A percentile compares a stretch with the other conserved stretches of the same genome.
Evolutionary conservation across 2,888 invertebrate species (phyloP).

Genomic region (Halictus ligatus): DNA sequence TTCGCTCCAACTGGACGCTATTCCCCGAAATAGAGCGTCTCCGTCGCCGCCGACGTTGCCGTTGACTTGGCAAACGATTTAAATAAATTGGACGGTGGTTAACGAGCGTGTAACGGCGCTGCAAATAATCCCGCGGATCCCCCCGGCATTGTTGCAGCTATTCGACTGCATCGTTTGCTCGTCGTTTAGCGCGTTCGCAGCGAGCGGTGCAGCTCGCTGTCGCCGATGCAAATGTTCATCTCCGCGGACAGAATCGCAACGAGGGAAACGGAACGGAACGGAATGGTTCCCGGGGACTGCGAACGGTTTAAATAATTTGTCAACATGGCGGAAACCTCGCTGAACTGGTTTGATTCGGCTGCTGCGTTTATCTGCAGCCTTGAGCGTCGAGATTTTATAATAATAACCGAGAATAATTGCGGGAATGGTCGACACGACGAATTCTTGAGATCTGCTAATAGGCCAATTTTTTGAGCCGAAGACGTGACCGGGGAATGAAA

Average conservation of each 20-base stretch:
- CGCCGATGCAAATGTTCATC: background rate
- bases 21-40: slow-evolving; percentile 28
- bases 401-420: background rate
- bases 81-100: slow-evolving; percentile 12
- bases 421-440: background rate
- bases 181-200: background rate
- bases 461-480: background rate
- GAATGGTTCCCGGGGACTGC: background rate
- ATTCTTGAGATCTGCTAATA: background rate
- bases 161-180: background rate
- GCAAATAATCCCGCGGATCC: background rate
- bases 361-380: background rate
- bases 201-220: background rate
- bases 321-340: background rate
- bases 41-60: background rate
- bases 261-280: background rate
- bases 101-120: slow-evolving; percentile 12
- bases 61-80: slow-evolving; percentile 40
- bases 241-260: background rate
- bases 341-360: background rate
- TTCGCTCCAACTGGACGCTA: slow-evolving; percentile 6
- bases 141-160: background rate
- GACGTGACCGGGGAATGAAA: background rate
- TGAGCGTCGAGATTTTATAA: background rate
- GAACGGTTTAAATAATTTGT: background rate